Percentiles rank a stretch among this genome's conserved stretches.
These are phyloP conservation scores for Tiliacea citrago DNA, from an alignment of 2,888 invertebrate genomes.

Conservation along the genomic window DNA sequence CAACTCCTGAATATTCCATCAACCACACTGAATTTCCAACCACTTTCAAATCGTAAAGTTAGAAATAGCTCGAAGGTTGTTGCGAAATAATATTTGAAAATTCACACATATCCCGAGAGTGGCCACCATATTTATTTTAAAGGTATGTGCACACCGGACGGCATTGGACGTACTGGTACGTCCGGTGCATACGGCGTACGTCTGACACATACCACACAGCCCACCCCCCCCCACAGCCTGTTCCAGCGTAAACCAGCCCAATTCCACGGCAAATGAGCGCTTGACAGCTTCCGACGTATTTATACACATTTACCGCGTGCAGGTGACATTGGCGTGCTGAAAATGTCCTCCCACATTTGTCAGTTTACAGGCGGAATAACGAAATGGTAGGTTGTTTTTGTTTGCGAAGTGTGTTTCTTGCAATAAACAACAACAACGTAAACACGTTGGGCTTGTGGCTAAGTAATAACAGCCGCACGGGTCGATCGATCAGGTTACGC, in stretches of 20 bases:
- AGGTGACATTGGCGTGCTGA: slow-evolving; percentile 39
- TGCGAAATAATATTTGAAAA: background rate
- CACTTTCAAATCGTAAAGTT: slow-evolving; percentile 13
- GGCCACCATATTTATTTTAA: slow-evolving; percentile 12
- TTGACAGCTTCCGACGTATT: slow-evolving; percentile 50
- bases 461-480: too few species aligned
- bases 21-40: slow-evolving; percentile 8
- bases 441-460: too few species aligned
- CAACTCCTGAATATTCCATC: slow-evolving; percentile 29
- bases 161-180: too few species aligned
- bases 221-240: too few species aligned
- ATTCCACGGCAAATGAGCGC: slow-evolving; percentile 46
- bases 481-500: too few species aligned
- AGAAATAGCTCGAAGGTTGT: slow-evolving; percentile 12
- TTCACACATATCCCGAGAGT: background rate
- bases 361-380: slow-evolving; percentile 3
- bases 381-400: slow-evolving; percentile 4
- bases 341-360: slow-evolving; percentile 29
- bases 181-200: background rate
- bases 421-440: background rate
- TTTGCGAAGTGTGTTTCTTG: background rate
- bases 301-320: slow-evolving; percentile 47
- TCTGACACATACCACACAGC: too few species aligned
- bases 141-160: background rate
- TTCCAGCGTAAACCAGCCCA: slow-evolving; percentile 35